phyloP scores from a whole-genome alignment of 1,140 invertebrate genomes.

The Pissodes strobi region DNA sequence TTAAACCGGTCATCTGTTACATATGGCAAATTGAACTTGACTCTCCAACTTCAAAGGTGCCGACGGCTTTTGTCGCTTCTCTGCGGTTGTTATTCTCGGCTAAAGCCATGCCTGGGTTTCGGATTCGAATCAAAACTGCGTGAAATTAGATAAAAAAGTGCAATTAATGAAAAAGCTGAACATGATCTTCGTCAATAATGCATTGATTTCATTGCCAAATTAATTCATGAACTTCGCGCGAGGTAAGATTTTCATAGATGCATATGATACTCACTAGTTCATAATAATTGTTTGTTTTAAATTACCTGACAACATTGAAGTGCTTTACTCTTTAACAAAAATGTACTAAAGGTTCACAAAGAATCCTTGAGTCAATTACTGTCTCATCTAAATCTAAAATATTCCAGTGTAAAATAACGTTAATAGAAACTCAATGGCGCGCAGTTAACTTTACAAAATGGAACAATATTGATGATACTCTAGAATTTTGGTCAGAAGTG shows the following conservation, averaged over 20 bases:
- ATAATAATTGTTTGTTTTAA: not conserved
- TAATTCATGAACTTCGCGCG: too few species aligned
- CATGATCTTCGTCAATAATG: not conserved
- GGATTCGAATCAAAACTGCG: not conserved
- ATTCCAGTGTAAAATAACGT: not conserved
- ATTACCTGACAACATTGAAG: too few species aligned
- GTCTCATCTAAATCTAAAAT: not conserved
- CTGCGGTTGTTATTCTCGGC: too few species aligned
- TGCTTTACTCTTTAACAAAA: not conserved
- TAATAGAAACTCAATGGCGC: not conserved
- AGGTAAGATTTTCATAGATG: too few species aligned
- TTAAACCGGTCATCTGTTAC: too few species aligned
- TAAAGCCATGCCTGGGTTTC: not conserved
- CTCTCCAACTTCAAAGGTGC: too few species aligned
- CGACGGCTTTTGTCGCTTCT: too few species aligned
- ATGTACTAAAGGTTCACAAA: not conserved
- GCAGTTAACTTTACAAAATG: not conserved
- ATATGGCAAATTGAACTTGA: too few species aligned
- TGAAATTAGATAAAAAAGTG: not conserved
- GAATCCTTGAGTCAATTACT: not conserved
- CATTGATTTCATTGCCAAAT: not conserved
- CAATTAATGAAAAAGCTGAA: too few species aligned
- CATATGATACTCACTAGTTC: too few species aligned
- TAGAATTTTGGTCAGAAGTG: too few species aligned
- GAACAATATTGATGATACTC: not conserved